These are phyloP conservation scores for Hirtodrosophila alboralis DNA, from an alignment of 2,888 invertebrate genomes.

Conservation along the genomic window DNA sequence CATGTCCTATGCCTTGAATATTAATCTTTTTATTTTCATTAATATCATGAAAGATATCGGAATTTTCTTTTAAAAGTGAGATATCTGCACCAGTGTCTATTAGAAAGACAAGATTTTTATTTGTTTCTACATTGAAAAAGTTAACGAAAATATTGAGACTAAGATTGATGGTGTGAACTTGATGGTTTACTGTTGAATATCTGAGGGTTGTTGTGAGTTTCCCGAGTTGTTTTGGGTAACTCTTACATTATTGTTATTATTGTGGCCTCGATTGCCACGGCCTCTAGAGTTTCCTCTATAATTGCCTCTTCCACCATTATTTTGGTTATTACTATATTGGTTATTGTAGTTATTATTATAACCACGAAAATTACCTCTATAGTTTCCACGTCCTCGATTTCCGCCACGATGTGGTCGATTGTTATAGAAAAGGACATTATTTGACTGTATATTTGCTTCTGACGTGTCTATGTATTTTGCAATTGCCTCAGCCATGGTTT, in stretches of 20 bases:
- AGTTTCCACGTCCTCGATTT: too few species aligned
- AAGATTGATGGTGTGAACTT: conserved; percentile 20
- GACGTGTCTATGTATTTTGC: conserved; percentile 9
- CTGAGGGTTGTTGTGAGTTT: conserved; percentile 14
- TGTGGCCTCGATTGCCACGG: too few species aligned
- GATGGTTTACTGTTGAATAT: conserved; percentile 9
- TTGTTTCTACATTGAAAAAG: conserved; percentile 7
- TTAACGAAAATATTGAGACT: conserved; percentile 13
- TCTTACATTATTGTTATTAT: too few species aligned
- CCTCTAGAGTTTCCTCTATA: conserved; percentile 25
- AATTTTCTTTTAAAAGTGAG: conserved; percentile 8
- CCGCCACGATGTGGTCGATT: too few species aligned
- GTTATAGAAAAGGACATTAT: too few species aligned
- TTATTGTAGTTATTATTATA: too few species aligned
- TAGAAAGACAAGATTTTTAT: conserved; percentile 14
- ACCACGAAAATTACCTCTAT: too few species aligned
- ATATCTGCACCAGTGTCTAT: conserved; percentile 10
- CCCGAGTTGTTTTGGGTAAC: conserved; percentile 8
- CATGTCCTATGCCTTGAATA: conserved; percentile 7
- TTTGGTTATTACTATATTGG: not conserved
- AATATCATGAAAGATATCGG: too few species aligned
- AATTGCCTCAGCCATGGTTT: conserved; percentile 3
- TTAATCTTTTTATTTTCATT: conserved; percentile 8
- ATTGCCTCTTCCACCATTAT: conserved; percentile 20
- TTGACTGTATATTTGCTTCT: conserved; percentile 2